These are phyloP conservation scores for Tragulus kanchil DNA, from an alignment of 2,113 vertebrate species.

Conservation along the genomic window DNA sequence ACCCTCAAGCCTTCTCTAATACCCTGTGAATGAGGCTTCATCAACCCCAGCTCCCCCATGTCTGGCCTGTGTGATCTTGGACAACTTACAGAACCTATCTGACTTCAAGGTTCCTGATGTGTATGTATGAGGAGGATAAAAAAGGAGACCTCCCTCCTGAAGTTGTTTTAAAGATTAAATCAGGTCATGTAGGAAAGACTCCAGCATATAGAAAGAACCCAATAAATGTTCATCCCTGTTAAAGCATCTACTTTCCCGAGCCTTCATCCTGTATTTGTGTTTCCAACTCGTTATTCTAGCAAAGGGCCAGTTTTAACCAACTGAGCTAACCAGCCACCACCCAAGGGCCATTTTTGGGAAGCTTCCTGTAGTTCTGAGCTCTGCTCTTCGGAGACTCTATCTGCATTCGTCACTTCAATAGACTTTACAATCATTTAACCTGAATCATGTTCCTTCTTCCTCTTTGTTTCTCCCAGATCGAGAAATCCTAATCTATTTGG, in stretches of 20 bases:
- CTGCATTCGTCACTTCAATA: neutral
- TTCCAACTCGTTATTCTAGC: neutral
- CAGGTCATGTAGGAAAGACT: neutral
- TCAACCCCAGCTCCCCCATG: neutral
- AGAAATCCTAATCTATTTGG: constrained; percentile 18
- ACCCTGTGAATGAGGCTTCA: neutral
- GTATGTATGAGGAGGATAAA: neutral
- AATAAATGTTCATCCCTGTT: neutral
- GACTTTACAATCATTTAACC: neutral
- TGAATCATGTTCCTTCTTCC: neutral
- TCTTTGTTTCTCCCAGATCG: neutral
- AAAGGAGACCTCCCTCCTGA: neutral
- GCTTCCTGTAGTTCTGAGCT: neutral
- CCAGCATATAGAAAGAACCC: neutral
- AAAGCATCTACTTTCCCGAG: neutral
- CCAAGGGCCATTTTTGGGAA: neutral
- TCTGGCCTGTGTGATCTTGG: neutral
- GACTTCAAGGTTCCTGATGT: constrained; percentile 36
- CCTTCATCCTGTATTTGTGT: neutral
- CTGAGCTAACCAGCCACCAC: too few species aligned
- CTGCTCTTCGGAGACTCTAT: neutral
- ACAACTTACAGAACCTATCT: neutral
- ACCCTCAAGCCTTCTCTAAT: neutral
- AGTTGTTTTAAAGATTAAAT: neutral
- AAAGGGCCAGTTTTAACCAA: neutral